Base-by-base conservation (phyloP, 1,140 invertebrate species). In the Reticulitermes speratus region DNA sequence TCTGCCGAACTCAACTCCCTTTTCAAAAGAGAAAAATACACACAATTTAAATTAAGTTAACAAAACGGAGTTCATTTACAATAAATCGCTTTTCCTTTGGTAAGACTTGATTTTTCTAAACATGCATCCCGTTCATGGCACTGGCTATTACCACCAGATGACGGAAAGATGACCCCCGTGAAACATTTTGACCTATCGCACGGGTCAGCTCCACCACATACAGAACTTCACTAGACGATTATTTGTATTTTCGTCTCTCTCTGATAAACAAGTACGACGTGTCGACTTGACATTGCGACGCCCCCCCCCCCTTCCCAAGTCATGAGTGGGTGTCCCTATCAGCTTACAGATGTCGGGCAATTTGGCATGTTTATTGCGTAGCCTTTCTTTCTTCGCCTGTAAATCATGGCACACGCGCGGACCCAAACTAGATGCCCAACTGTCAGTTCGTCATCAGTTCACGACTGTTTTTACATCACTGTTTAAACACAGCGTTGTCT, bases 271-370 rank as follows among this genome's bases (percentile, higher is more conserved):
- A 75, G 30, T 75, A 75, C 65, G 2, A n/a, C 8, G 8, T 65
- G n/a, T n/a, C n/a, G n/a, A 30, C 65, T 25, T 75, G 65, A 30
- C 65, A 75, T 25, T 14, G 65, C 9, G 65, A 75, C n/a, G 65
- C 65, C 21, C 19, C 21, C 21, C 45, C 45, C 45, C 52, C 52
- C 19, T 14, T 2, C 14, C 52, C 52, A 30, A 75, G n/a, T 25
- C 65, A 75, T 0, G 52, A 55, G 11, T 55, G 11, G 0, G 48
- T 21, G 52, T 16, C 52, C 5, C n/a, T 75, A 75, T 75, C 65
- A 75, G 65, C 65, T 75, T n/a, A 75, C 65, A 75, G 65, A 75
- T 75, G 65, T 75, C 65, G n/a, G 65, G n/a, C 65, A 75, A 30
- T 75, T 75, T n/a, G 65, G 65, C 65, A 75, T 75, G 0, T 75